Evolutionary conservation across 2,113 vertebrate genomes (phyloP), one percentile per base, ranked within the genome.

Genomic region (Uropsilus gracilis): DNA sequence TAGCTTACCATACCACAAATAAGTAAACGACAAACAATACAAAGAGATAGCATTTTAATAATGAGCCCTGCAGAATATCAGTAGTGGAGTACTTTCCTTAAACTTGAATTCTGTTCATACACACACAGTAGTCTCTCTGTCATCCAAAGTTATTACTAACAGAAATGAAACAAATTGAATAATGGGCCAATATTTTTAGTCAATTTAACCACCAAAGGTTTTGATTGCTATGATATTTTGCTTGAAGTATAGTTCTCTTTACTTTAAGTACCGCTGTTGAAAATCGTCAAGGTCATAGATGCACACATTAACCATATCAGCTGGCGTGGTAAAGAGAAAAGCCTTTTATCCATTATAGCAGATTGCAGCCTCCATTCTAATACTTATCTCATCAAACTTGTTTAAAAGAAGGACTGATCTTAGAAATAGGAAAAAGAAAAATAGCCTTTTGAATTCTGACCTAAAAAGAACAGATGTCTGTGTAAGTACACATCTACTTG

Each of bases 161-260:
- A 96, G 77, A 95, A 94, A 90, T 90, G 30, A 81, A 94, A 85
- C 94, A 96, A 95, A 96, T 93, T 93, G 80, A 96, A 95, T 93
- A 94, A 95, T 91, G n/a, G 53, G 14, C 28, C 37, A 81, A 87
- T 96, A 96, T 85, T 91, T 95, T 95, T 94, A 94, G 84, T 80
- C 46, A 94, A 82, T 94, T 96, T 96, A 96, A 85, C 34, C n/a
- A 84, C 53, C 87, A 93, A 94, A 94, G 46, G 48, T 64, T 95
- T 91, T 94, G 76, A 95, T 68, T 93, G 37, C 39, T 90, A 68
- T 69, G 61, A 75, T 94, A 94, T 95, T 94, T 93, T 91, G 46
- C 66, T 84, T 94, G 46, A 81, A 77, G 59, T 63, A 84, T 32
- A 84, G 66, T 95, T 91, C 53, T 84, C 42, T 66, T 86, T 64